Conservation (phyloP, 2,797 vertebrate species). For the Muscicapa comitata region DNA sequence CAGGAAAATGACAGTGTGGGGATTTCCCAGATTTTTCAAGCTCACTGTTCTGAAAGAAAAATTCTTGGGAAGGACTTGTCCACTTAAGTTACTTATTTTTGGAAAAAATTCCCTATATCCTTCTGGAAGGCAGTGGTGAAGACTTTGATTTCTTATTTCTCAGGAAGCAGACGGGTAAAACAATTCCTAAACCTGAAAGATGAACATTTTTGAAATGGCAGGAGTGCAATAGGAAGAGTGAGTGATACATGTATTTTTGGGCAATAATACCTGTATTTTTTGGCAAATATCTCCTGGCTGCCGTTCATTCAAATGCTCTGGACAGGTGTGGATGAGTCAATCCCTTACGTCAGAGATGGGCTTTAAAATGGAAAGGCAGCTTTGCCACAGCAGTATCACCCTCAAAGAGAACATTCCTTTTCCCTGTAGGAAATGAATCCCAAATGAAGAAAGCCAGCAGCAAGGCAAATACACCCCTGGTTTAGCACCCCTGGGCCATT, state of each 20-base stretch:
- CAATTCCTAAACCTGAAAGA: background rate
- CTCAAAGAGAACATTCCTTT: background rate
- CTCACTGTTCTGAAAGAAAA: background rate
- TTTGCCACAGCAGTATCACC: background rate
- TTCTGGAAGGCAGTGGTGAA: background rate
- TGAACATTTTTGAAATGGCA: background rate
- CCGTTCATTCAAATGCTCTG: background rate
- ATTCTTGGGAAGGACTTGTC: background rate
- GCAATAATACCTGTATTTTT: rapidly evolving
- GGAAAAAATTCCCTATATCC: background rate
- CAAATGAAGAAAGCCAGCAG: background rate
- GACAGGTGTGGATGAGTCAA: background rate
- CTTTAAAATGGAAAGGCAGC: background rate
- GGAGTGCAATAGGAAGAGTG: background rate
- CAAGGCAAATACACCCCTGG: background rate
- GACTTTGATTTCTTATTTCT: background rate
- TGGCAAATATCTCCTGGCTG: background rate
- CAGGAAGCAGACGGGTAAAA: background rate
- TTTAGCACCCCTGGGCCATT: background rate
- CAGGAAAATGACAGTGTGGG: background rate
- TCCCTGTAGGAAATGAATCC: background rate
- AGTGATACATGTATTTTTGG: rapidly evolving
- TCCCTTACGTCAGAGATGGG: background rate
- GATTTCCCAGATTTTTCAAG: background rate
- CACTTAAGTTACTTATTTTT: background rate